Percentiles rank a stretch among this genome's conserved stretches.
These are phyloP conservation scores for Alouatta palliata DNA, from an alignment of 2,113 vertebrate species.

Conservation along the genomic window DNA sequence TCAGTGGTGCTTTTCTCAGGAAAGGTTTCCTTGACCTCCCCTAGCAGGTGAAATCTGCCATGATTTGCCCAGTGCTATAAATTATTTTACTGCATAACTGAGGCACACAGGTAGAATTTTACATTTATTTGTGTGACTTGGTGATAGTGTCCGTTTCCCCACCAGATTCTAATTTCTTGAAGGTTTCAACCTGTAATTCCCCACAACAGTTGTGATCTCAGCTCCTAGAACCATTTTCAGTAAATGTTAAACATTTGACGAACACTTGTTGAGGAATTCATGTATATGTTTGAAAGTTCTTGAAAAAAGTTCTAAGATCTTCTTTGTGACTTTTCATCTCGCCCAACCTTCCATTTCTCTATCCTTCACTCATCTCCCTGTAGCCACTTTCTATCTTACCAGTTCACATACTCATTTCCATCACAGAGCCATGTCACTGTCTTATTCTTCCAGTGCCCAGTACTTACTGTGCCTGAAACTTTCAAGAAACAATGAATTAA, in stretches of 20 bases:
- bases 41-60: neutral
- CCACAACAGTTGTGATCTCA: neutral
- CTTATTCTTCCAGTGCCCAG: neutral
- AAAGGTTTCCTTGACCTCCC: neutral
- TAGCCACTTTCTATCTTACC: accelerated
- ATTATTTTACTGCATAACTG: accelerated
- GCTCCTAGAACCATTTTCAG: neutral
- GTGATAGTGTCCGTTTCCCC: neutral
- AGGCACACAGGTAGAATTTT: accelerated
- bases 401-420: too few relatives aligned
- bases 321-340: accelerated
- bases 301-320: too few relatives aligned
- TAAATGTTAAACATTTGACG: too few relatives aligned
- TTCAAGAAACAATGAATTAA: neutral
- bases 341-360: accelerated
- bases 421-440: accelerated
- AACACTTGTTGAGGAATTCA: neutral
- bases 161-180: neutral
- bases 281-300: neutral
- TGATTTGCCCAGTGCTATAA: accelerated
- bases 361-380: accelerated
- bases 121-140: neutral
- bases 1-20: neutral
- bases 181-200: neutral
- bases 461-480: accelerated